Base-by-base conservation (phyloP, 2,113 vertebrate genomes). In the Illadopsis cleaveri region DNA sequence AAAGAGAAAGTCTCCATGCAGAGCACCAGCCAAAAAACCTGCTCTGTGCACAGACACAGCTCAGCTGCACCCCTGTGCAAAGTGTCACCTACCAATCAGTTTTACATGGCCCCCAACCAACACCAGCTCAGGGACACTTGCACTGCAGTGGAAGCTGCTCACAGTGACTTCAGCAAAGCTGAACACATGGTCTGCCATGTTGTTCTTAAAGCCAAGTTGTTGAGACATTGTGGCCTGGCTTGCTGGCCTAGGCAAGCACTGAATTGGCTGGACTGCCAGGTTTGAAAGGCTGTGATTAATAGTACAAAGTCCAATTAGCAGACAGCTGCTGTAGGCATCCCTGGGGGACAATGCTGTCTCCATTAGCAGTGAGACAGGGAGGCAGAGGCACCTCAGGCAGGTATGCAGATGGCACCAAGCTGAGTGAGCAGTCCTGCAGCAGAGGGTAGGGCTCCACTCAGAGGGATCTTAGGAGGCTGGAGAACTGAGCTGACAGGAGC, bases 101-200 rank as follows among this genome's bases (percentile, higher is more conserved):
- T 64, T 64, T 15, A 50, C 48, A 19, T 0, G 8, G 58, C 35
- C 51, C 42, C n/a, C 18, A 64, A 6, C 2, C 2, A 7, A 27
- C 42, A 37, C 2, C 1, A 12, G 22, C 38, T 21, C 14, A 38
- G 58, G 17, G 50, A 60, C 66, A 60, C 53, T 14, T 24, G 65
- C 27, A 17, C 61, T 38, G 45, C 1, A 0, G 2, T 37, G 66
- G 40, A 37, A 25, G 35, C 27, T 56, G 27, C 40, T 82, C 50
- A 33, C 40, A 12, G 35, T 58, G 47, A 66, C 56, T 85, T 42
- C 33, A 45, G 68, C 60, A 54, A 40, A 87, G 73, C 30, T 71
- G 15, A 65, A 72, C 40, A 31, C 8, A 0, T 6, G 23, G 17
- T 61, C 71, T 77, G 37, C 57, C 66, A 31, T 0, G 1, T 27